Conservation (phyloP, 2,888 invertebrate species). For the Teleogryllus oceanicus region DNA sequence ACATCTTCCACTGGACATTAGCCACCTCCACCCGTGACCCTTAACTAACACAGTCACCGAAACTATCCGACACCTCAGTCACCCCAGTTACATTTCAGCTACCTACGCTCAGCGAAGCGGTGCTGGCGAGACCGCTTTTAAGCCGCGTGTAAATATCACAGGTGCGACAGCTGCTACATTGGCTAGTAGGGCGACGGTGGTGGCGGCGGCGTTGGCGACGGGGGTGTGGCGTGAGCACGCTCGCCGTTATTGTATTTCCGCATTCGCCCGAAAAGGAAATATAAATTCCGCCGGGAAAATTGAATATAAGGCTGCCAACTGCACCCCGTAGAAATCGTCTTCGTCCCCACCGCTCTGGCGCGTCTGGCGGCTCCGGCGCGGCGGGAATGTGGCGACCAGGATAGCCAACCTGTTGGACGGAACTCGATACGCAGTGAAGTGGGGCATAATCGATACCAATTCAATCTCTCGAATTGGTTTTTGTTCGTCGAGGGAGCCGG, state of each 20-base stretch:
- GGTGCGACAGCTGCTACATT: too few relatives aligned
- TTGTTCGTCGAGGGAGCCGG: background rate
- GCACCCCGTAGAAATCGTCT: conserved; percentile 18
- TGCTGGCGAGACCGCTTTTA: too few relatives aligned
- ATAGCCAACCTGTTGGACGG: conserved; percentile 18
- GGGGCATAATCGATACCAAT: conserved; percentile 1
- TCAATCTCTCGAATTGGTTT: conserved; percentile 18
- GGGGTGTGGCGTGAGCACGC: background rate
- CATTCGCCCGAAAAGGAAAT: background rate
- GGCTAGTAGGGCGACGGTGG: too few relatives aligned
- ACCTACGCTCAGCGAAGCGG: too few relatives aligned
- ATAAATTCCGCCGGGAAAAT: background rate
- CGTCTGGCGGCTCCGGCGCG: background rate
- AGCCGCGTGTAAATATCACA: too few relatives aligned
- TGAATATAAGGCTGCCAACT: background rate
- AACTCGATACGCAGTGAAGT: background rate
- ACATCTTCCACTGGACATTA: too few relatives aligned
- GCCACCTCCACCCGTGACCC: too few relatives aligned
- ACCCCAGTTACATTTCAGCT: too few relatives aligned
- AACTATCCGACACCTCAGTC: too few relatives aligned
- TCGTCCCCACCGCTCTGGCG: background rate
- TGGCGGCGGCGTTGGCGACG: too few relatives aligned
- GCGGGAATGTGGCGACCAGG: background rate
- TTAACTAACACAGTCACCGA: too few relatives aligned
- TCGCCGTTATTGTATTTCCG: background rate